Evolutionary conservation across 1,140 invertebrate genomes (phyloP).

Genomic region (Drosophila littoralis): DNA sequence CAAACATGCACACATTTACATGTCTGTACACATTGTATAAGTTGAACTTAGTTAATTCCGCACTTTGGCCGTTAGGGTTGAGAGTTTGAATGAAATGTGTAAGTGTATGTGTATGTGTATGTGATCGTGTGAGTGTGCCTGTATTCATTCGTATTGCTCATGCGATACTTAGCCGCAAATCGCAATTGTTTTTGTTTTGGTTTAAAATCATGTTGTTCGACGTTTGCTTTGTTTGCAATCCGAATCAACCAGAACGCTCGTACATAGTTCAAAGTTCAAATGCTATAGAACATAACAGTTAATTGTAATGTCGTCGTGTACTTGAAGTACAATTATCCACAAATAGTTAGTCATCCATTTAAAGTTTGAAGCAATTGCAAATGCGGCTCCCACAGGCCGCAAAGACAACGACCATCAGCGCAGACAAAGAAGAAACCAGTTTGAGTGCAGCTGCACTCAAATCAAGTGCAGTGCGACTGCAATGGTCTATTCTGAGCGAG

Average conservation of each 20-base stretch:
- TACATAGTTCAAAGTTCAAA: conserved; percentile 37
- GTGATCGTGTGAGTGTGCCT: conserved; percentile 13
- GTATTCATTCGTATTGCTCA: conserved; percentile 26
- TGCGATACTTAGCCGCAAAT: conserved; percentile 31
- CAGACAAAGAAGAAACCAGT: conserved; percentile 20
- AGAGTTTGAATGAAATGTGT: conserved; percentile 20
- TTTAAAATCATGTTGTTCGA: conserved; percentile 19
- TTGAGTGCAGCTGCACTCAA: conserved; percentile 58
- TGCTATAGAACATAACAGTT: neutral
- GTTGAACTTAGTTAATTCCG: neutral
- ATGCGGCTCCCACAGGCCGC: neutral
- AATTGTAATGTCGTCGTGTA: conserved; percentile 6
- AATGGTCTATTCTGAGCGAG: too few species aligned
- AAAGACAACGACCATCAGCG: neutral
- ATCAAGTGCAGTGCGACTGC: conserved; percentile 10
- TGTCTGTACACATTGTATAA: neutral
- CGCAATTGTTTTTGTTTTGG: conserved; percentile 28
- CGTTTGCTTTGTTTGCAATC: conserved; percentile 45
- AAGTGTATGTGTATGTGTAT: too few species aligned
- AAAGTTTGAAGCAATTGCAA: neutral
- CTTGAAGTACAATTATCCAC: too few species aligned
- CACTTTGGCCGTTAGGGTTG: conserved; percentile 6
- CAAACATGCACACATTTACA: neutral
- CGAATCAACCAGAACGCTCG: neutral
- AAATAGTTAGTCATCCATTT: too few species aligned